Evolutionary conservation across 2,113 vertebrate genomes (phyloP).

Genomic region (Falcunculus frontatus): DNA sequence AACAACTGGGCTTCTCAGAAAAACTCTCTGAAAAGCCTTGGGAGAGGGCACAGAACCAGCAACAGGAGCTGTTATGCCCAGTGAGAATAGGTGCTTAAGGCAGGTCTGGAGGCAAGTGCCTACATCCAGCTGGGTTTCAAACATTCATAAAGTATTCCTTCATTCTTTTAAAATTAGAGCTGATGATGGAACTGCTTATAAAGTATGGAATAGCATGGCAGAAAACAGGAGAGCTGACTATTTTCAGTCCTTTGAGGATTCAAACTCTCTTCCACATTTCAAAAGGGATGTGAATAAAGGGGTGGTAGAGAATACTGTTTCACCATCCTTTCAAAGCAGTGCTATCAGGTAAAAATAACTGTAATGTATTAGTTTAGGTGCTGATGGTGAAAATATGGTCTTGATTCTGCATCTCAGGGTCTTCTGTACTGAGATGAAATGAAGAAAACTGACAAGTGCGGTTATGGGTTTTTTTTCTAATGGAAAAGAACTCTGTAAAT

Average conservation of each 20-base stretch:
- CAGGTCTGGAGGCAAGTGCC: not conserved
- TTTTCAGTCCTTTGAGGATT: not conserved
- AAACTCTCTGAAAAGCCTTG: not conserved
- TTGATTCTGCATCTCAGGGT: not conserved
- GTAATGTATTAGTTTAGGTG: not conserved
- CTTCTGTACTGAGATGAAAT: not conserved
- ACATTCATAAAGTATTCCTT: not conserved
- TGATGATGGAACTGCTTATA: not conserved
- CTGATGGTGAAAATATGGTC: not conserved
- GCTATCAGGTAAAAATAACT: not conserved
- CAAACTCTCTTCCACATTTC: not conserved
- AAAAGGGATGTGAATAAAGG: not conserved
- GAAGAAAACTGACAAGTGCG: not conserved
- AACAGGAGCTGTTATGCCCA: not conserved
- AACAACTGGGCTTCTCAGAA: not conserved
- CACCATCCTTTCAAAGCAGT: not conserved
- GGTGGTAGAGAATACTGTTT: not conserved
- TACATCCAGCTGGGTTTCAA: not conserved
- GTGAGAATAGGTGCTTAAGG: not conserved
- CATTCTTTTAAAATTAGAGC: not conserved
- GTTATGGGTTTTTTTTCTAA: not conserved
- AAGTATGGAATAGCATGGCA: not conserved
- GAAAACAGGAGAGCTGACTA: not conserved
- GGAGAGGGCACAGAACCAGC: not conserved
- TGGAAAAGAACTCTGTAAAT: not conserved